Evolutionary conservation across 2,113 vertebrate species (phyloP).

Genomic region (Phasianus colchicus): DNA sequence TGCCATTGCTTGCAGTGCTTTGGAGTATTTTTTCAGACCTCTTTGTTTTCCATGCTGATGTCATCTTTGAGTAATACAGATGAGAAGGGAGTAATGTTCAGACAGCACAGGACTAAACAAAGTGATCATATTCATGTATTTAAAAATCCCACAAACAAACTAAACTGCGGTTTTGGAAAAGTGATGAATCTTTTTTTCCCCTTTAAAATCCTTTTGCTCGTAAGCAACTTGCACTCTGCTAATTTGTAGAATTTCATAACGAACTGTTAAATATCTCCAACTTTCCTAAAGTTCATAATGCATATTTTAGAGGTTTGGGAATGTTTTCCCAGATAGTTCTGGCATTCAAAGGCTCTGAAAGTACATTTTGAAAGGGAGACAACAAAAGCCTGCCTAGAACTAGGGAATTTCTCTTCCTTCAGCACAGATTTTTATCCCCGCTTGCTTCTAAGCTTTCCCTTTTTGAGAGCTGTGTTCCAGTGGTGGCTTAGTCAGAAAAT

Average conservation of each 20-base stretch:
- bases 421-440: neutral
- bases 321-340: neutral
- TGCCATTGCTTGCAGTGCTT: neutral
- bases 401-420: neutral
- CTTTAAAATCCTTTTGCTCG: neutral
- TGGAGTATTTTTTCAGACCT: neutral
- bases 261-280: neutral
- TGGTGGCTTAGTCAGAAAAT: constrained; percentile 26
- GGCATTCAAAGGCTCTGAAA: neutral
- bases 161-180: neutral
- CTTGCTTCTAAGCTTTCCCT: neutral
- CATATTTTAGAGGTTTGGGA: neutral
- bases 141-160: neutral
- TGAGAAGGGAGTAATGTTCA: neutral
- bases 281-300: neutral
- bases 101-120: neutral
- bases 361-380: neutral
- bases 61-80: neutral
- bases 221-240: neutral
- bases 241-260: neutral
- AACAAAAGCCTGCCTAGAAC: neutral
- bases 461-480: neutral
- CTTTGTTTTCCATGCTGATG: neutral
- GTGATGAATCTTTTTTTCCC: neutral
- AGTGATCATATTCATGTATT: neutral